These are phyloP conservation scores for Rallus limicola DNA, from an alignment of 2,113 vertebrate genomes.

Conservation along the genomic window DNA sequence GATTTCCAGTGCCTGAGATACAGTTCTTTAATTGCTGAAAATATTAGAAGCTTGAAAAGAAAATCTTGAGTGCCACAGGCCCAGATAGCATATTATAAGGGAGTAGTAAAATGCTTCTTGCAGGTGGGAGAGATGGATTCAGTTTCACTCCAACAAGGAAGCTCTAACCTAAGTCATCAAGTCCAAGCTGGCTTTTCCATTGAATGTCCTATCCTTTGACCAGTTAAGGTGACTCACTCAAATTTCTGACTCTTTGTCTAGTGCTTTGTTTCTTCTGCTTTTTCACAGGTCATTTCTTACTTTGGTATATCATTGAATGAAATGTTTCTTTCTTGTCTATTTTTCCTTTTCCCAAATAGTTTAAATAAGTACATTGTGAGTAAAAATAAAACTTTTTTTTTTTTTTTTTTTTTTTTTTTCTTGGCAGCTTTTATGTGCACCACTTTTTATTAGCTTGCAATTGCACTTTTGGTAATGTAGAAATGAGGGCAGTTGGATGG, in stretches of 20 bases:
- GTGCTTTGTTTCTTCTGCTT: not conserved
- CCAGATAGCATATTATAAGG: not conserved
- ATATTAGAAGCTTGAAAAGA: not conserved
- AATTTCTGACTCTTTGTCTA: not conserved
- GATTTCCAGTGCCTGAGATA: not conserved
- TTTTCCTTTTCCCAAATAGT: not conserved
- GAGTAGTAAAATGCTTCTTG: not conserved
- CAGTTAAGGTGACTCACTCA: not conserved
- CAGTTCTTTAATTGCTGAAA: not conserved
- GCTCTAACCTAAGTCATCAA: not conserved
- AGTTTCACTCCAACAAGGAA: not conserved
- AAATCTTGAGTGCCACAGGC: not conserved
- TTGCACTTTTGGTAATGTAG: not conserved
- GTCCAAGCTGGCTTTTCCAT: not conserved
- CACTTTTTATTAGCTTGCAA: not conserved
- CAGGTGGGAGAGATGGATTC: not conserved
- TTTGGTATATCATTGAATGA: not conserved
- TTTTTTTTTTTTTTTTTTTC: not conserved
- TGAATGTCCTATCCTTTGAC: not conserved
- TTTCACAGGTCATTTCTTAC: not conserved
- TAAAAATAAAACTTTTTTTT: not conserved
- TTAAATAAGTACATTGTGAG: not conserved
- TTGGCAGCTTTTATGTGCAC: not conserved
- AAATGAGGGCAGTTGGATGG: not conserved
- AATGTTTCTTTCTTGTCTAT: not conserved